These are phyloP conservation scores for Parnassius apollo DNA, from an alignment of 2,888 invertebrate species.

Conservation along the genomic window DNA sequence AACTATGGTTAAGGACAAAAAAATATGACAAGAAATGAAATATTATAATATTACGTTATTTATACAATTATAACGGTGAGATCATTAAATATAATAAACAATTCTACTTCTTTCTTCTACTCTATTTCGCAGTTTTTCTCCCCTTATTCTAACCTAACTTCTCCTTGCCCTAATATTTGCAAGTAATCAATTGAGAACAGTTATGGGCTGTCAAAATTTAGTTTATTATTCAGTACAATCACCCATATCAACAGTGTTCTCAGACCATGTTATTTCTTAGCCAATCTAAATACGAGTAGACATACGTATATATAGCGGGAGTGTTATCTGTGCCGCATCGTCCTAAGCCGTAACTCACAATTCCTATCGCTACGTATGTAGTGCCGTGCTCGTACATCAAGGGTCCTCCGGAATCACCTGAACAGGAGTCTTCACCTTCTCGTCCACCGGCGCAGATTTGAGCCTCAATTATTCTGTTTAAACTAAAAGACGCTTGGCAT, in stretches of 20 bases:
- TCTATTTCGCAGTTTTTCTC: too few species aligned
- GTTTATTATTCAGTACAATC: not conserved
- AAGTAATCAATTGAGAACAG: too few species aligned
- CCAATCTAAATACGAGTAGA: slow-evolving; percentile 65
- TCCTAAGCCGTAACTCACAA: slow-evolving; percentile 66
- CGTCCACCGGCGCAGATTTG: slow-evolving; percentile 80
- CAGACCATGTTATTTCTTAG: slow-evolving; percentile 38
- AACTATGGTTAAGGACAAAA: too few species aligned
- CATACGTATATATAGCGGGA: slow-evolving; percentile 71
- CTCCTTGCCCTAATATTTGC: too few species aligned
- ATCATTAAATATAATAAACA: too few species aligned
- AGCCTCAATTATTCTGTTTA: slow-evolving; percentile 34
- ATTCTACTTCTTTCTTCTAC: too few species aligned
- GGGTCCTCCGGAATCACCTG: slow-evolving; percentile 51
- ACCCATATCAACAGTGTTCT: not conserved
- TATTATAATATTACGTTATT: too few species aligned
- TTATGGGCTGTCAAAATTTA: too few species aligned
- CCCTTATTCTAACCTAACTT: too few species aligned
- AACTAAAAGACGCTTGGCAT: slow-evolving; percentile 25
- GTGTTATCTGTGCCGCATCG: slow-evolving; percentile 54
- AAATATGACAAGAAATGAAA: too few species aligned
- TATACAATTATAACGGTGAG: too few species aligned
- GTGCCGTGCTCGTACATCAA: not conserved
- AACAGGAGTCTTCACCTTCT: slow-evolving; percentile 81
- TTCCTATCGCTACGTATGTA: slow-evolving; percentile 7